phyloP scores from a whole-genome alignment of 1,140 invertebrate species.

The Sycophaga agraensis region DNA sequence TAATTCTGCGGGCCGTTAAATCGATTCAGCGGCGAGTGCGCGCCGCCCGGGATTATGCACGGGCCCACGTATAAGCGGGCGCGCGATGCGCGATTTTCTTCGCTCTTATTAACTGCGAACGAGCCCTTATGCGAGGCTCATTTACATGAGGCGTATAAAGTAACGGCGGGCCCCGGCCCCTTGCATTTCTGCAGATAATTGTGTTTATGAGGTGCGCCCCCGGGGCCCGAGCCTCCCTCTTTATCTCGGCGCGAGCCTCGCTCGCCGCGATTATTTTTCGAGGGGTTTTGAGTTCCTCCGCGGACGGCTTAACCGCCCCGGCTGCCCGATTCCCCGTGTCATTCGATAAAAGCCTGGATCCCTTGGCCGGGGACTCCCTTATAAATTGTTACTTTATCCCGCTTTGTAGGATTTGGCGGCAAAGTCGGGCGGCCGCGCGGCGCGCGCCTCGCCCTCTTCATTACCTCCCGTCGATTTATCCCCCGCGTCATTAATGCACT shows the following conservation, averaged over 20 bases:
- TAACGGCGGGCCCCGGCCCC: conserved; percentile 2
- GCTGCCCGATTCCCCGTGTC: too few relatives aligned
- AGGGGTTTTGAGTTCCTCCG: conserved; percentile 12
- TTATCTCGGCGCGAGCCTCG: neutral
- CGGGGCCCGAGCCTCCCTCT: neutral
- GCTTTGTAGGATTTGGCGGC: too few relatives aligned
- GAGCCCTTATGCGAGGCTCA: conserved; percentile 19
- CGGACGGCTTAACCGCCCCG: neutral
- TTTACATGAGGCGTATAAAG: conserved; percentile 29
- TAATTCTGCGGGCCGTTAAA: conserved; percentile 36
- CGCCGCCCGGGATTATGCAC: conserved; percentile 18
- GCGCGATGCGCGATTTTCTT: conserved; percentile 17
- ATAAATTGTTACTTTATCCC: too few relatives aligned
- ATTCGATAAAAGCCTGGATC: neutral
- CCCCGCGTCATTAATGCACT: too few relatives aligned
- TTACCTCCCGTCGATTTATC: too few relatives aligned
- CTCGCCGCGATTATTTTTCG: conserved; percentile 24
- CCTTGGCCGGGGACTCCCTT: neutral
- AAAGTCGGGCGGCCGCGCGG: too few relatives aligned
- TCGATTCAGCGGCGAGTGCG: conserved; percentile 12
- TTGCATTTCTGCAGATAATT: conserved; percentile 28
- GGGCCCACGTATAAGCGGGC: neutral
- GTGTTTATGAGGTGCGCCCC: conserved; percentile 27
- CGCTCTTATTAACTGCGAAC: conserved; percentile 30
- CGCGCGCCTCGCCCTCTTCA: too few relatives aligned